A percentile compares a stretch with the other conserved stretches of the same genome.
These are phyloP conservation scores for Petrolisthes cinctipes DNA, from an alignment of 2,888 invertebrate species.

Conservation along the genomic window DNA sequence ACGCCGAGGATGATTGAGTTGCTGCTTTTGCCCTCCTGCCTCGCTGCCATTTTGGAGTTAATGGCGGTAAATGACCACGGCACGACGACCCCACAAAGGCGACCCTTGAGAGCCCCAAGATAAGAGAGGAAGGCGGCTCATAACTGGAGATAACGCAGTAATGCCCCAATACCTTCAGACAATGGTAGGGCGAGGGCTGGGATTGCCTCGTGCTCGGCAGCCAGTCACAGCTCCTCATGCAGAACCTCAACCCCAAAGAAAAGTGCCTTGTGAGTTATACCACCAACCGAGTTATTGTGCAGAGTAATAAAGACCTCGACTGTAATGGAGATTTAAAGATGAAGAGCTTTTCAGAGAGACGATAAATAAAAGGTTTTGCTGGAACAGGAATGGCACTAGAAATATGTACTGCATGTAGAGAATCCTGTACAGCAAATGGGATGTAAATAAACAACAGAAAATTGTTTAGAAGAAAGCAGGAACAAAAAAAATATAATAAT, in stretches of 20 bases:
- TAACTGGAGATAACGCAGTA: slow-evolving; percentile 48
- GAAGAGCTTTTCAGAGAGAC: too few species aligned
- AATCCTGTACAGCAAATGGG: too few species aligned
- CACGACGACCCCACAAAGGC: slow-evolving; percentile 45
- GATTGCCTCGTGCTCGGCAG: slow-evolving; percentile 40
- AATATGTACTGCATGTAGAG: too few species aligned
- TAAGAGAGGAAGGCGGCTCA: slow-evolving; percentile 29
- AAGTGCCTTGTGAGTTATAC: background rate
- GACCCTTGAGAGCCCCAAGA: slow-evolving; percentile 31
- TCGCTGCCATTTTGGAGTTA: slow-evolving; percentile 35
- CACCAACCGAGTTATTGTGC: background rate
- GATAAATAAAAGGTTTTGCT: too few species aligned
- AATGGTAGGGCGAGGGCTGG: slow-evolving; percentile 37
- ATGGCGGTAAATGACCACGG: slow-evolving; percentile 43
- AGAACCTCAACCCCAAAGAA: slow-evolving; percentile 1
- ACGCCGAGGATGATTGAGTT: slow-evolving; percentile 44
- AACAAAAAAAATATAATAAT: too few species aligned
- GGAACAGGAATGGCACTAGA: too few species aligned
- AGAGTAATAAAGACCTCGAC: background rate
- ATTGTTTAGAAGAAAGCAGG: too few species aligned
- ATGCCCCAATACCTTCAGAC: slow-evolving; percentile 54
- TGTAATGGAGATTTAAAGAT: background rate
- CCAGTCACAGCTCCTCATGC: slow-evolving; percentile 21
- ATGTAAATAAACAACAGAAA: too few species aligned
- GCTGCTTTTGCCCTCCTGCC: slow-evolving; percentile 35